Evolutionary conservation across 2,888 invertebrate genomes (phyloP), one percentile per base, ranked within the genome.

Genomic region (Dynastes grantii): DNA sequence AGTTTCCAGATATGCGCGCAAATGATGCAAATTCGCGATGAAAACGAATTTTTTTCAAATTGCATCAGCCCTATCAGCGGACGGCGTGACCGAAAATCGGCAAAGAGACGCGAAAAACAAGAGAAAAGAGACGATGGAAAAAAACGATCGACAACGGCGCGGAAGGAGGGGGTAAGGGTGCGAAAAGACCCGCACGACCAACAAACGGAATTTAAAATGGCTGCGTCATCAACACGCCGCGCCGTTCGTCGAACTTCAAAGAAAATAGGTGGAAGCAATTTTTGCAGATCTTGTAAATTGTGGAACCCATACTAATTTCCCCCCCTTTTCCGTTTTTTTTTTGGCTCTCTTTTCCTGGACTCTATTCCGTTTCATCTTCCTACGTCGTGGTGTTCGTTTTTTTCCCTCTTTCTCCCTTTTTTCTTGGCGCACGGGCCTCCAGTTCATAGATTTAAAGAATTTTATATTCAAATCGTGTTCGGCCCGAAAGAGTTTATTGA

Each of bases 251-350:
- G 78, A 70, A 78, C 78, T 78, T 78, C 78, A 78, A 78, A 78
- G 78, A 73, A 73, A 73, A 73, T 73, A 71, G 68, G 71, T 71
- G 71, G 71, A 55, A 64, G 71, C 73, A 78, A 78, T 78, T 78
- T 77, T 78, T 78, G 78, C 78, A 78, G 78, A 78, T 78, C 71
- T 73, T 71, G 78, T 78, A 78, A 78, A 78, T 78, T 78, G 78
- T 49, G 78, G 58, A 71, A 53, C 78, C 73, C 78, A 78, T 78
- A 78, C 78, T 78, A 78, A 78, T 78, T 78, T 64, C 58, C 55
- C 51, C 64, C 51, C 49, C 65, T 76, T 67, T 76, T 37, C 58
- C 29, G 8, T 45, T 45, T 45, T 45, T 45, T 45, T 45, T 45
- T 45, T 45, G 22, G n/a, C 55, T 58, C 40, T 22, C 58, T 8